Percentiles rank a stretch among this genome's conserved stretches.
These are phyloP conservation scores for Hippocampus guttulatus DNA, from an alignment of 2,113 vertebrate genomes.

Conservation along the genomic window DNA sequence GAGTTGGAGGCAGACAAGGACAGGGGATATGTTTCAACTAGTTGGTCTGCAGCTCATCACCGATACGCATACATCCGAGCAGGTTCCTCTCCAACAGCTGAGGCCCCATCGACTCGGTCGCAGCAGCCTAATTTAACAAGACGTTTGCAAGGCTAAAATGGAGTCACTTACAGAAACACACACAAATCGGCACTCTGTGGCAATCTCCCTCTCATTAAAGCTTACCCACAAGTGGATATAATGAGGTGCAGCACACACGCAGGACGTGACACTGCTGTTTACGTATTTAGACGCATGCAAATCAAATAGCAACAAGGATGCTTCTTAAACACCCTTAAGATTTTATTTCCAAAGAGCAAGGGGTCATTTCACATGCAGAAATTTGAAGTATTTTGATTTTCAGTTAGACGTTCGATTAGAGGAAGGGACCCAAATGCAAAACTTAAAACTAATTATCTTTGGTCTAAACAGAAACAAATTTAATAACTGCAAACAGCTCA, in stretches of 20 bases:
- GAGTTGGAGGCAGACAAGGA: conserved; percentile 18
- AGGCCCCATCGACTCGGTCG: conserved; percentile 58
- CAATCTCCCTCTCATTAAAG: conserved; percentile 44
- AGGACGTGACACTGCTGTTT: conserved; percentile 9
- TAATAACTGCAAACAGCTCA: no score
- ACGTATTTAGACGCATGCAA: conserved; percentile 7
- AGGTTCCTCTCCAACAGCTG: conserved; percentile 60
- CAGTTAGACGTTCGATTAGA: neutral
- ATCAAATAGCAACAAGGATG: conserved; percentile 17
- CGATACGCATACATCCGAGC: conserved; percentile 20
- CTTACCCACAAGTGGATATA: conserved; percentile 32
- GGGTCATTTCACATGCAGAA: neutral
- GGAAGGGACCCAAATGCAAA: neutral
- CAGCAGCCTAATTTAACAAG: conserved; percentile 64
- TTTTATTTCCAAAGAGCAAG: neutral
- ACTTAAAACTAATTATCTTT: neutral
- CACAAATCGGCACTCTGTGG: conserved; percentile 48
- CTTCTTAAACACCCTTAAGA: neutral
- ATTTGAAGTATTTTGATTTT: neutral
- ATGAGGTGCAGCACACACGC: conserved; percentile 40
- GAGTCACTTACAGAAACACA: conserved; percentile 12
- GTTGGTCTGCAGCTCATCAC: conserved; percentile 49
- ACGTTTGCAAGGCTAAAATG: conserved; percentile 52
- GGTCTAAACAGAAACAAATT: no score
- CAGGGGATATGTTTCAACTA: conserved; percentile 38